phyloP scores from a whole-genome alignment of 2,888 invertebrate species.

The Drosophila nr. fundita region DNA sequence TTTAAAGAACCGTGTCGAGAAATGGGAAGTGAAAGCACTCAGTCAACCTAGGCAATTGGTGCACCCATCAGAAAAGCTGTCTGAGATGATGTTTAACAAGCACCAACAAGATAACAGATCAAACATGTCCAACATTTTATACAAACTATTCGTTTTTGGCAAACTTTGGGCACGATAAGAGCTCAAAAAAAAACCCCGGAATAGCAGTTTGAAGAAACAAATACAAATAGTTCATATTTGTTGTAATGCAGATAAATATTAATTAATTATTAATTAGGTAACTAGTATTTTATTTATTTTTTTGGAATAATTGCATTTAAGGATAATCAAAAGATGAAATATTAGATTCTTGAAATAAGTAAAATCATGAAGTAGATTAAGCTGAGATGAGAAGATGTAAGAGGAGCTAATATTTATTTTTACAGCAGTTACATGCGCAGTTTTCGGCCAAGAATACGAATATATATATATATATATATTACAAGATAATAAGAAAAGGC shows the following conservation, averaged over 20 bases:
- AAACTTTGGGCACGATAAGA: conserved; percentile 36
- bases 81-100: conserved; percentile 37
- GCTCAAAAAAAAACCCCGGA: background rate
- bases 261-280: background rate
- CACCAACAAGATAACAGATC: conserved; percentile 36
- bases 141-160: conserved; percentile 21
- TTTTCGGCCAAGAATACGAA: conserved; percentile 19
- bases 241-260: background rate
- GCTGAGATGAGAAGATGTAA: background rate
- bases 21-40: conserved; percentile 20
- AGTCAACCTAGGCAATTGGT: conserved; percentile 7
- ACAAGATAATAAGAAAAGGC: conserved; percentile 32
- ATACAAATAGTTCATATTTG: background rate
- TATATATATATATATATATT: conserved; percentile 20
- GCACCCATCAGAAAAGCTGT: conserved; percentile 19
- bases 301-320: background rate
- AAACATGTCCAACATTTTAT: conserved; percentile 23
- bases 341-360: background rate
- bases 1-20: background rate
- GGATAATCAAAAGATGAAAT: background rate
- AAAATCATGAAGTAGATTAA: background rate
- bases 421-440: conserved; percentile 26
- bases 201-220: background rate
- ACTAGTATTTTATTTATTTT: background rate
- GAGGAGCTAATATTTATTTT: conserved; percentile 6